These are phyloP conservation scores for Nebria salina DNA, from an alignment of 2,888 invertebrate genomes.

Conservation along the genomic window DNA sequence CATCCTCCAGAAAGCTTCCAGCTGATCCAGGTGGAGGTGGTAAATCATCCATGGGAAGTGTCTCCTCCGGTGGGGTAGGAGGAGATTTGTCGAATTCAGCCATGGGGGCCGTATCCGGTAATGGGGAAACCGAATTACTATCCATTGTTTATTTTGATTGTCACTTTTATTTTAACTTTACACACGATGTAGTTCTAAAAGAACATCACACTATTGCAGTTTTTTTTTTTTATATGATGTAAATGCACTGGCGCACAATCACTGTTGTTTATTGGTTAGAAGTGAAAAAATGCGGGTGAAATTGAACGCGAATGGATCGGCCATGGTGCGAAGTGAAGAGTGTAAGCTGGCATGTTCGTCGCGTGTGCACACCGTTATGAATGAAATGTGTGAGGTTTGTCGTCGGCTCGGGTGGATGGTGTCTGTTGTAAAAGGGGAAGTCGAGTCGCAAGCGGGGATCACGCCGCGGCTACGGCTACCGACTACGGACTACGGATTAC, in stretches of 20 bases:
- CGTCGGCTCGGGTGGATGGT: too few species aligned
- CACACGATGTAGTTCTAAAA: neutral
- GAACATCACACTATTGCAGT: neutral
- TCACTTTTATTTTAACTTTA: neutral
- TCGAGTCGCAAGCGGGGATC: neutral
- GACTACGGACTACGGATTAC: too few species aligned
- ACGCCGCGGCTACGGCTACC: neutral
- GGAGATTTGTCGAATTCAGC: slow-evolving; percentile 78
- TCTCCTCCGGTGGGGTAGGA: slow-evolving; percentile 69
- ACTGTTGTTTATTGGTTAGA: slow-evolving; percentile 10
- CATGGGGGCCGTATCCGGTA: slow-evolving; percentile 75
- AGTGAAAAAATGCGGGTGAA: slow-evolving; percentile 8
- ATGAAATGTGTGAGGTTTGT: slow-evolving; percentile 11
- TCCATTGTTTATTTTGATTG: slow-evolving; percentile 64
- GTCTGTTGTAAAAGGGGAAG: slow-evolving; percentile 1
- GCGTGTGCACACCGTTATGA: slow-evolving; percentile 24
- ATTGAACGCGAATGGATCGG: slow-evolving; percentile 3
- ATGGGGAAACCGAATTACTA: slow-evolving; percentile 75
- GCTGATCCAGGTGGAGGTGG: slow-evolving; percentile 67
- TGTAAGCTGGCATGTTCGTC: slow-evolving; percentile 18
- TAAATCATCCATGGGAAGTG: slow-evolving; percentile 72
- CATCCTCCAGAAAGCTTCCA: slow-evolving; percentile 37
- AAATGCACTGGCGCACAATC: neutral
- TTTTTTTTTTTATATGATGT: neutral
- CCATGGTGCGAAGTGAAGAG: slow-evolving; percentile 25